Evolutionary conservation across 2,113 vertebrate genomes (phyloP), one percentile per base, ranked within the genome.

Genomic region (Procavia capensis): DNA sequence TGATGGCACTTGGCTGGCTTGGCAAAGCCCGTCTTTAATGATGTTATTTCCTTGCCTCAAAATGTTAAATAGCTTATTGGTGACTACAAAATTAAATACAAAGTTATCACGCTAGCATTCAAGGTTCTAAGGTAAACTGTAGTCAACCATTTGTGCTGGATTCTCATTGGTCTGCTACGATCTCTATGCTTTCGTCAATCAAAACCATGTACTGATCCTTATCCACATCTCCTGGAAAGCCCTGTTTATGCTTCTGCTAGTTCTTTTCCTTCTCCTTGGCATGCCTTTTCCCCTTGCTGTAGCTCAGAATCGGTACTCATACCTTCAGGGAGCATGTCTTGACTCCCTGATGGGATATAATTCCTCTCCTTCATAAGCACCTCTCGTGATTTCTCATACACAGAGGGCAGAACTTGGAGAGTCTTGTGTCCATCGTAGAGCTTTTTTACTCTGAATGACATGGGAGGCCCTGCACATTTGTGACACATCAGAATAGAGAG

Each of bases 11-110:
- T n/a, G n/a, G n/a, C n/a, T n/a, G n/a, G n/a, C n/a, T n/a, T n/a
- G n/a, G n/a, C n/a, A n/a, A n/a, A 84, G 43, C 13, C 63, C 92
- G 72, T 91, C 61, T 94, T 89, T 81, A 91, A 70, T 85, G 25
- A 50, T 47, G 39, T 87, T 39, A 24, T 7, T 24, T 11, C 54
- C n/a, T 54, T 91, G 41, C n/a, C 90, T 2, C 16, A 90, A 84
- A 94, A 82, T 95, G 76, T 83, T 80, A 93, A 54, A 47, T 91
- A 45, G 10, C 6, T 84, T 95, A 16, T n/a, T 27, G 61, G 50
- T 76, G 43, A 87, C 76, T 82, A 88, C 89, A 72, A 59, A 93
- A 88, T 78, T 78, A 88, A 82, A 78, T 80, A 68, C 41, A 39
- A 75, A 72, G 36, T n/a, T 47, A 72, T 80, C 76, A 66, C 31